Evolutionary conservation across 2,888 invertebrate genomes (phyloP), one percentile per base, ranked within the genome.

Genomic region (Ichneumon xanthorius): DNA sequence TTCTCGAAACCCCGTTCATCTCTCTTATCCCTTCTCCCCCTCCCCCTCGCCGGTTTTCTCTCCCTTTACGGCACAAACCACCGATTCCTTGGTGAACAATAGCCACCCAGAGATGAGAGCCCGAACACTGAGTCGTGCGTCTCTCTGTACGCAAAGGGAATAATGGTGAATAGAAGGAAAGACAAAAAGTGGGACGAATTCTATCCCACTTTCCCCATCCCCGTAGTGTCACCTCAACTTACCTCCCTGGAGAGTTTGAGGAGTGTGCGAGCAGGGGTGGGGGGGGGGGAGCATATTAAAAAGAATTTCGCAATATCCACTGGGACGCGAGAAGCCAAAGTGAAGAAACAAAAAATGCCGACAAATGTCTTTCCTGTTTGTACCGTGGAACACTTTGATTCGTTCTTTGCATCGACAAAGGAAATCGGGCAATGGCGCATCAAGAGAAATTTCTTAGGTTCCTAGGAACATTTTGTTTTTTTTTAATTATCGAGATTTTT

Each of bases 71-170:
- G 37, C 37, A 53, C 73, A 75, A 65, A 82, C 82, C 85, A 72
- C 82, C 80, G 80, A 85, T 82, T 85, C 58, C 72, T 77, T 71
- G 11, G 45, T 53, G 72, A 82, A 85, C 85, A 85, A 85, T 85
- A 77, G 82, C 76, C 75, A 75, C 63, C 61, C 53, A 22, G 65
- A 73, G 80, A 76, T 48, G 63, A 61, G 26, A 75, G 50, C 81
- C 33, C 33, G 22, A 61, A 77, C 77, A 48, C 68, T 71, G 40
- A 70, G 53, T 71, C 72, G 50, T 63, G 73, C 50, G 77, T 72
- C 26, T 58, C 50, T 50, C 61, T 48, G 16, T 16, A 58, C 72
- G 80, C 82, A 80, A 77, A 73, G 67, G 37, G 33, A 77, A 85
- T 80, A 85, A 85, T 73, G 58, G 55, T 72, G 55, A 79, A 82